Base-by-base conservation (phyloP, 2,888 invertebrate genomes). In the Cataglyphis rosenhaueri region DNA sequence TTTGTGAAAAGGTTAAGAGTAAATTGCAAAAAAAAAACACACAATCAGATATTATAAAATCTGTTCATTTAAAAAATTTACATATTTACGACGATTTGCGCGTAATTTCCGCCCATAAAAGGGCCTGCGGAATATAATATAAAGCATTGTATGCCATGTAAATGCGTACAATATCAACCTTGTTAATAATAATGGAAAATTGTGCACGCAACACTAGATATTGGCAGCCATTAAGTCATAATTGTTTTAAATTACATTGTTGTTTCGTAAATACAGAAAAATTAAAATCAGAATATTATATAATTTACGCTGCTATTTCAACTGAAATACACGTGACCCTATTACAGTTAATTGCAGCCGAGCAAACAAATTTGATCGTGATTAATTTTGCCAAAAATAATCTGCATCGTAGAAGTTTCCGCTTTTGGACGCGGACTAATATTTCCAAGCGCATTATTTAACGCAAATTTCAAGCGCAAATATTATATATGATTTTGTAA, bases 301-400 rank as follows among this genome's bases (percentile, higher is more conserved):
- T 59, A 55, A 79, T 79, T 79, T 71, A 59, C 55, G 38, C 57
- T 71, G 44, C 57, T 70, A 59, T 79, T 79, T 59, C 35, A 59
- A 10, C 21, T 0, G 21, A 68, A 78, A 61, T 35, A 52, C 32
- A 59, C 12, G 59, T 59, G 59, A 76, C 68, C 68, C 55, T 66
- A 29, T 79, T 79, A 71, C 57, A 35, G n/a, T 59, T 70, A 79
- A 79, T 71, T 79, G 44, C 71, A 44, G 12, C 21, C 32, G 18
- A 29, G 38, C 35, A 59, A 79, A 65, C 59, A n/a, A 44, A 59
- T 59, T 79, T 79, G 44, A 44, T 59, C 59, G 44, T 29, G 44
- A 61, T 79, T 79, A 79, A 79, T 71, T 59, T 35, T 59, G 71
- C 57, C 59, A 71, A 71, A 79, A 79, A 70, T 79, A 59, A 79